Percentiles rank a stretch among this genome's conserved stretches.
Evolutionary conservation across 2,888 invertebrate genomes (phyloP).

Genomic region (Hybos culiciformis): DNA sequence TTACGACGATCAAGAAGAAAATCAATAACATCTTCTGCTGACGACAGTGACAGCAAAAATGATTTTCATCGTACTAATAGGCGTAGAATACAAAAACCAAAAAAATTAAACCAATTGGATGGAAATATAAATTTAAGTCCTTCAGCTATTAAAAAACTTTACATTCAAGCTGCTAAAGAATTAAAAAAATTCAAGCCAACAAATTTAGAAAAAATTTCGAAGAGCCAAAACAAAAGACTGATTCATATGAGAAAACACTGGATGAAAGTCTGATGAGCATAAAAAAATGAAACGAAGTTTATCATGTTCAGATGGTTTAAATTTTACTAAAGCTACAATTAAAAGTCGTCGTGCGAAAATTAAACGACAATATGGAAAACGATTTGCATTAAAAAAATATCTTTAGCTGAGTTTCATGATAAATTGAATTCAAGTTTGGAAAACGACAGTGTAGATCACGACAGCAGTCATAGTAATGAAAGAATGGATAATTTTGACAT

Average conservation of each 20-base stretch:
- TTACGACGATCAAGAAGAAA: too few relatives aligned
- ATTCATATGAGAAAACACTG: slow-evolving; percentile 15
- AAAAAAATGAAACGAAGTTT: slow-evolving; percentile 26
- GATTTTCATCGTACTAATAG: neutral
- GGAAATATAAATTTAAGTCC: slow-evolving; percentile 7
- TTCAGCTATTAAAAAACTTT: slow-evolving; percentile 24
- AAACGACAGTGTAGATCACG: too few relatives aligned
- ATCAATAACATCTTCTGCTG: too few relatives aligned
- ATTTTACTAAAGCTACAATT: slow-evolving; percentile 24
- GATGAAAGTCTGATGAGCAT: too few relatives aligned
- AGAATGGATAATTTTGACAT: too few relatives aligned
- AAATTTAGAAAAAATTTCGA: slow-evolving; percentile 31
- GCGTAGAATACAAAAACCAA: neutral
- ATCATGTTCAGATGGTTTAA: slow-evolving; percentile 26
- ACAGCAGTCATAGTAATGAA: too few relatives aligned
- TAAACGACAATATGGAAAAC: slow-evolving; percentile 27
- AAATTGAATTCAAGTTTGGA: slow-evolving; percentile 27
- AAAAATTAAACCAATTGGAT: neutral
- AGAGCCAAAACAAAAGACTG: slow-evolving; percentile 20
- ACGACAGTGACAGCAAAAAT: too few relatives aligned
- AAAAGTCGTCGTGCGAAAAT: slow-evolving; percentile 28
- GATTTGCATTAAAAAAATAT: slow-evolving; percentile 25
- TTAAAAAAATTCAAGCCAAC: slow-evolving; percentile 27
- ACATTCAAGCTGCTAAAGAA: slow-evolving; percentile 22
- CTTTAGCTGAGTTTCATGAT: slow-evolving; percentile 26